phyloP scores from a whole-genome alignment of 2,888 invertebrate species.

The Orthonychiurus folsomi region DNA sequence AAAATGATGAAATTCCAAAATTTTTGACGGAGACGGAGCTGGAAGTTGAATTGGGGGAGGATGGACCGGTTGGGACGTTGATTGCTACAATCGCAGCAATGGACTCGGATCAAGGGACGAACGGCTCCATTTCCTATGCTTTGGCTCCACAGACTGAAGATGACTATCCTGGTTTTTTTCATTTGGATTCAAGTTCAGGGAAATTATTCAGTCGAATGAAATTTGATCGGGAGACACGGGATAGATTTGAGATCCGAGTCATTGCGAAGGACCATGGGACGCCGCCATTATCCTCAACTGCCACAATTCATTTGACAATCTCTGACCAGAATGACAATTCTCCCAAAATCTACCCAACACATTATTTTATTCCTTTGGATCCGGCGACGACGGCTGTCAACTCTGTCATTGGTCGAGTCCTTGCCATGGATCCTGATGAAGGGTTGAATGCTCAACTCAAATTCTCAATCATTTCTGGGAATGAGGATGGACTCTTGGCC shows the following conservation, averaged over 20 bases:
- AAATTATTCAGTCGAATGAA: slow-evolving; percentile 66
- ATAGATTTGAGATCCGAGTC: slow-evolving; percentile 70
- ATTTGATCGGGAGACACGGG: slow-evolving; percentile 71
- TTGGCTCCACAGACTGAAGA: slow-evolving; percentile 67
- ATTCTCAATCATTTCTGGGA: slow-evolving; percentile 68
- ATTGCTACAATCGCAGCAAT: slow-evolving; percentile 75
- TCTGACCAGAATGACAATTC: slow-evolving; percentile 86
- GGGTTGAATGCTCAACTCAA: slow-evolving; percentile 76
- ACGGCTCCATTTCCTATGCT: slow-evolving; percentile 78
- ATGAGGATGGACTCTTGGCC: slow-evolving; percentile 63
- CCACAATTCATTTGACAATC: slow-evolving; percentile 69
- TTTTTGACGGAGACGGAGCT: slow-evolving; percentile 63
- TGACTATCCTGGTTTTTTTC: slow-evolving; percentile 74
- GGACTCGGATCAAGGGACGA: slow-evolving; percentile 87
- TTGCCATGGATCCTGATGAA: slow-evolving; percentile 75
- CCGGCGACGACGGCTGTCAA: slow-evolving; percentile 57
- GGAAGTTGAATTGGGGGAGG: slow-evolving; percentile 69
- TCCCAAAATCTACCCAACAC: slow-evolving; percentile 81
- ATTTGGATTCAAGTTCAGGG: slow-evolving; percentile 73
- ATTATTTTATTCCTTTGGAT: slow-evolving; percentile 65
- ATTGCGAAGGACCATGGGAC: slow-evolving; percentile 85
- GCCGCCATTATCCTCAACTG: slow-evolving; percentile 81
- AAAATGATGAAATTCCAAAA: slow-evolving; percentile 85
- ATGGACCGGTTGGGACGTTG: slow-evolving; percentile 66
- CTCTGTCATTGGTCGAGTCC: slow-evolving; percentile 61